Evolutionary conservation across 2,113 vertebrate genomes (phyloP), one percentile per base, ranked within the genome.

Genomic region (Ploceus nigricollis): DNA sequence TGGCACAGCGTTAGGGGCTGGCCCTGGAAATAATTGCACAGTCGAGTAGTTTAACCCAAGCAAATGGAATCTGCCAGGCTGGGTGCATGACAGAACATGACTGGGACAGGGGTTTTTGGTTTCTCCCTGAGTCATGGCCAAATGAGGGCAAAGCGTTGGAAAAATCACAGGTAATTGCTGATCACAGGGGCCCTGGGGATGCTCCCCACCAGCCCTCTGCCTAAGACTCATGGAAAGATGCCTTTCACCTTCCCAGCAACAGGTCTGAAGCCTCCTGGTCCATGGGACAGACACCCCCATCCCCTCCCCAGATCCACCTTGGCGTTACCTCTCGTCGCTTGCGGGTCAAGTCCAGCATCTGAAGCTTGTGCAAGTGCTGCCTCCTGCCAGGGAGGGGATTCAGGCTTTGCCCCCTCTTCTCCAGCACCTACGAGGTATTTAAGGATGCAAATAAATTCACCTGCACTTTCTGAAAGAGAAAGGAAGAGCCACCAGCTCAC

Each of bases 361-460:
- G 97, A 90, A 98, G 97, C 76, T 98, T 98, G 87, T 98, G 97
- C 47, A 98, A 90, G 95, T 98, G 97, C 68, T 98, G 98, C 65
- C 98, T 85, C 83, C 96, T 98, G 77, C 96, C 95, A 50, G 95
- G 80, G 44, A 82, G 73, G 30, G 94, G 78, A 57, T 75, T 77
- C 69, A 90, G 72, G 63, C 47, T 79, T 33, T 94, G 93, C 21
- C 64, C 93, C 65, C 87, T 96, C 73, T 94, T 97, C 91, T 97
- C 98, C 84, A 76, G 79, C 91, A 96, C 97, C 98, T 96, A 57
- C 2, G 2, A 75, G 65, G 95, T 82, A 65, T 82, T 95, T 24
- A 44, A 90, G 61, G 66, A 58, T 2, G 3, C 25, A 77, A 70
- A 88, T 65, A 77, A 82, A 76, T 33, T 51, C 37, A 84, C n/a